These are phyloP conservation scores for Hippopotamus amphibius DNA, from an alignment of 2,113 vertebrate genomes.

Conservation along the genomic window DNA sequence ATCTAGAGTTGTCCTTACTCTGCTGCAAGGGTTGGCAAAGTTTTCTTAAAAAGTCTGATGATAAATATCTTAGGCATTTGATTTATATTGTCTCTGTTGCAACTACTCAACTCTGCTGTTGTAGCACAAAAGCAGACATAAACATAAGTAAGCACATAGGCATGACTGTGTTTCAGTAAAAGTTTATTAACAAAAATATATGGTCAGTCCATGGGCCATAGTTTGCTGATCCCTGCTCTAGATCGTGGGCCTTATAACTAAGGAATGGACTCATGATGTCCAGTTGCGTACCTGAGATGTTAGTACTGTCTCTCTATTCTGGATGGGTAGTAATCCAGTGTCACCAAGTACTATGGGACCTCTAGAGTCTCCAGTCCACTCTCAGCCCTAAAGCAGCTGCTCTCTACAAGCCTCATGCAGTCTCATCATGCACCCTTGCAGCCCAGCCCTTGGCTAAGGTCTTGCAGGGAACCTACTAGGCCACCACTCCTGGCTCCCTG, in stretches of 20 bases:
- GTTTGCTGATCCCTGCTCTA: background rate
- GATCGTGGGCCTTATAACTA: background rate
- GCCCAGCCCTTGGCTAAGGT: background rate
- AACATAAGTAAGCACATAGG: background rate
- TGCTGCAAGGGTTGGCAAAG: background rate
- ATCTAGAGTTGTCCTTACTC: background rate
- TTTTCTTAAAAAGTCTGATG: background rate
- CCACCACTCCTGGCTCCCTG: background rate
- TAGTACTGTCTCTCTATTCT: background rate
- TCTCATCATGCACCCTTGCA: background rate
- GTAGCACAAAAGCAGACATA: background rate
- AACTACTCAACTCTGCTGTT: background rate
- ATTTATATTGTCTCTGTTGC: background rate
- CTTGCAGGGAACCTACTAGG: background rate
- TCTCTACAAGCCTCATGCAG: background rate
- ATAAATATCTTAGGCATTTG: background rate
- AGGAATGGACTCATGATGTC: background rate
- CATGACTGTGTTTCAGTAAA: background rate
- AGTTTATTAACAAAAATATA: conserved; percentile 9
- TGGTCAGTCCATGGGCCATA: background rate
- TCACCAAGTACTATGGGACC: background rate
- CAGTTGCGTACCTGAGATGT: background rate
- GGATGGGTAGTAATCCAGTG: background rate
- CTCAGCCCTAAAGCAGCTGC: background rate
- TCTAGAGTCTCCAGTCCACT: background rate